phyloP scores from a whole-genome alignment of 2,797 vertebrate species.

The Hemitrygon akajei region DNA sequence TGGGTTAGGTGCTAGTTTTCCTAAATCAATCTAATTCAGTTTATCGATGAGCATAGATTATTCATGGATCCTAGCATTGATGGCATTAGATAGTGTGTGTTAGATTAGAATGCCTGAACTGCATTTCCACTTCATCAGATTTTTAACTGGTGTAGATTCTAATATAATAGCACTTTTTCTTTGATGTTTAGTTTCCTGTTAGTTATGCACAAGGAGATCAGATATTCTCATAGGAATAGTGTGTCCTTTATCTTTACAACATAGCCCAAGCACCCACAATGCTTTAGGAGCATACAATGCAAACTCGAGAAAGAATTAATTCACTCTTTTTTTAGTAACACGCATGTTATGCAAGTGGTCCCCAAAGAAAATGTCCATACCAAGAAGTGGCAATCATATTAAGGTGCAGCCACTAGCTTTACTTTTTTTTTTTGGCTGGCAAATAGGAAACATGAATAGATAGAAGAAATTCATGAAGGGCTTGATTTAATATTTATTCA shows the following conservation, averaged over 20 bases:
- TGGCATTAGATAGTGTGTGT: neutral
- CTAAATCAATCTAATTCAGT: too few species aligned
- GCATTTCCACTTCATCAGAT: neutral
- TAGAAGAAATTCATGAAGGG: neutral
- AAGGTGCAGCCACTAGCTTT: neutral
- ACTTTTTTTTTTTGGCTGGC: neutral
- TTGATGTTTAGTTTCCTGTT: neutral
- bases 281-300: neutral
- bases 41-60: too few species aligned
- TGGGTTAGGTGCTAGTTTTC: too few species aligned
- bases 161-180: neutral
- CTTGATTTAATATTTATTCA: neutral
- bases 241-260: neutral
- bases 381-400: neutral
- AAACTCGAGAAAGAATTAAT: neutral
- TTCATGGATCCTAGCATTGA: neutral
- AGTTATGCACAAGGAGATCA: neutral
- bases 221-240: neutral
- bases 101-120: neutral
- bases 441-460: neutral
- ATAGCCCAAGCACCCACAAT: neutral
- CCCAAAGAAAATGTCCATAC: constrained; percentile 8
- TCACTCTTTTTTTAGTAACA: neutral
- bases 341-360: neutral
- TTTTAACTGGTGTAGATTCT: constrained; percentile 7